Conservation (phyloP, 2,888 invertebrate species). For the Alloscopus bannaensis region DNA sequence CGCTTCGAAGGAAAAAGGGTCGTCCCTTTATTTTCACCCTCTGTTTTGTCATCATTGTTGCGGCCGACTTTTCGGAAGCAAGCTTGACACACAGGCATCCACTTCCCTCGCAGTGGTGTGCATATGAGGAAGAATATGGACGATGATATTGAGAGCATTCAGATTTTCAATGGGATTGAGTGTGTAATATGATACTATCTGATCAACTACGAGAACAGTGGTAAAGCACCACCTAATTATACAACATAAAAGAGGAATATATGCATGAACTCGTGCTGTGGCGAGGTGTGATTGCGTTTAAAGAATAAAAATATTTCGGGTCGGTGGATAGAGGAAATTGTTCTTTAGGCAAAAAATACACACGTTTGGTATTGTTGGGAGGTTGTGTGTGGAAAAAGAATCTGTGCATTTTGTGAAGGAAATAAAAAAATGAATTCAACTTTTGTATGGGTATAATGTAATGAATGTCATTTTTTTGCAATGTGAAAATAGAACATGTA, state of each 20-base stretch:
- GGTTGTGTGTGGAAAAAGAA: too few relatives aligned
- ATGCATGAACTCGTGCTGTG: conserved; percentile 50
- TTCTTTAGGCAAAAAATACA: conserved; percentile 22
- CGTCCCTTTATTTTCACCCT: conserved; percentile 56
- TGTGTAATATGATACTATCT: conserved; percentile 42
- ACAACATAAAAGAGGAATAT: conserved; percentile 11
- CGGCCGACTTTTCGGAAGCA: conserved; percentile 44
- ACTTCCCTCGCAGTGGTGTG: neutral
- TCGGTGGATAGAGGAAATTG: conserved; percentile 22
- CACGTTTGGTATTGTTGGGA: too few relatives aligned
- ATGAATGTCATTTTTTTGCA: too few relatives aligned
- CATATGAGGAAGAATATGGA: conserved; percentile 40
- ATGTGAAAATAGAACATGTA: too few relatives aligned
- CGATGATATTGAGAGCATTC: conserved; percentile 8
- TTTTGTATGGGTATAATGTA: too few relatives aligned
- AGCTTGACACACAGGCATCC: conserved; percentile 12
- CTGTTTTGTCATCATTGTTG: conserved; percentile 58
- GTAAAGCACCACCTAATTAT: conserved; percentile 49
- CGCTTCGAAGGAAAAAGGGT: conserved; percentile 50
- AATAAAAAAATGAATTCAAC: conserved; percentile 36
- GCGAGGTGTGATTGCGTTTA: conserved; percentile 21
- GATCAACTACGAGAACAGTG: conserved; percentile 17
- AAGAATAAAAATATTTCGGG: conserved; percentile 35
- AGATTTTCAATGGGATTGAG: conserved; percentile 29
- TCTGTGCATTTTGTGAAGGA: neutral